Evolutionary conservation across 2,113 vertebrate genomes (phyloP).

Genomic region (Mastomys coucha): DNA sequence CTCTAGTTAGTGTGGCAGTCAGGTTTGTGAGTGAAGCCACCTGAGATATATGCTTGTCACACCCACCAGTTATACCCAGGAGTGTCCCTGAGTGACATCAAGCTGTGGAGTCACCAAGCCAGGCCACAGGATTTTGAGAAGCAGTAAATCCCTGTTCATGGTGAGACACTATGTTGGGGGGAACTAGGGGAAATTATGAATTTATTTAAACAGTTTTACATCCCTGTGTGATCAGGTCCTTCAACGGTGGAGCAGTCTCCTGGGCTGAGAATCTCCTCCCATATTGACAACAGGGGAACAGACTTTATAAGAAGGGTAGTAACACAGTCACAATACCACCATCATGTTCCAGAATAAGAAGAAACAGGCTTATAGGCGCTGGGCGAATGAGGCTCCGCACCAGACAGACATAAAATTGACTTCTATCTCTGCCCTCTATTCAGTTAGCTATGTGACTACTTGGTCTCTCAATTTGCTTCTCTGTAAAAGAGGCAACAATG

Average conservation of each 20-base stretch:
- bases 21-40: rapidly evolving
- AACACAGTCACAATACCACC: too few relatives aligned
- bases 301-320: not conserved
- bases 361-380: not conserved
- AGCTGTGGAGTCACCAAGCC: not conserved
- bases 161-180: not conserved
- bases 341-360: not conserved
- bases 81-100: not conserved
- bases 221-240: not conserved
- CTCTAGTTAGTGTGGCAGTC: not conserved
- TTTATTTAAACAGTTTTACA: not conserved
- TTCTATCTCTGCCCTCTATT: not conserved
- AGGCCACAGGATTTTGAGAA: not conserved
- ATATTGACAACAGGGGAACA: not conserved
- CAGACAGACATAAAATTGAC: not conserved
- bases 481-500: not conserved
- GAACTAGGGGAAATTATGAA: conserved; percentile 3
- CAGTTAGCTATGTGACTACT: not conserved
- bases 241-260: not conserved
- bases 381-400: not conserved
- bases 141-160: not conserved
- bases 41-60: not conserved
- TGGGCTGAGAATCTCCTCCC: not conserved
- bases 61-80: not conserved
- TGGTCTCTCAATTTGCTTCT: not conserved